These are phyloP conservation scores for Hippocampus guttulatus DNA, from an alignment of 2,113 vertebrate genomes.

Conservation along the genomic window DNA sequence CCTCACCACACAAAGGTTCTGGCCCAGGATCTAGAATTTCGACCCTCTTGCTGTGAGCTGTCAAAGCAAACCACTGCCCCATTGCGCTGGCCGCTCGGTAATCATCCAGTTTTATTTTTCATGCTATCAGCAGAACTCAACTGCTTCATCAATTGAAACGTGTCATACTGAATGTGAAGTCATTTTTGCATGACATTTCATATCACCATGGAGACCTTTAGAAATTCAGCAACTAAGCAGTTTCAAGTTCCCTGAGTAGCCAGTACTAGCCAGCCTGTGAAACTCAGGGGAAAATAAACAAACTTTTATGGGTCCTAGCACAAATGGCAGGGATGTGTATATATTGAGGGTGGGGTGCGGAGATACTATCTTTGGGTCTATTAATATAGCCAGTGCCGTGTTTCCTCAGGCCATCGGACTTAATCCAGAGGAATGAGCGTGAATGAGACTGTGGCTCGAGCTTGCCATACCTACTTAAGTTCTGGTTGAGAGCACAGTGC, in stretches of 20 bases:
- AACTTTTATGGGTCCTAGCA: conserved; percentile 39
- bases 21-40: neutral
- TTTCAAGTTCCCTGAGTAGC: conserved; percentile 1
- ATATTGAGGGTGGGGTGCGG: conserved; percentile 33
- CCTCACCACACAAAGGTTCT: neutral
- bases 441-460: conserved; percentile 59
- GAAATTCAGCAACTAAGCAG: conserved; percentile 1
- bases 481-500: conserved; percentile 72
- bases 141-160: conserved; percentile 11
- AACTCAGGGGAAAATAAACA: conserved; percentile 38
- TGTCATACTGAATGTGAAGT: conserved; percentile 12
- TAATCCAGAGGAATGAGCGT: conserved; percentile 66
- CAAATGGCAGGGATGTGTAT: conserved; percentile 28
- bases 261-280: conserved; percentile 7
- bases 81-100: neutral
- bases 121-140: conserved; percentile 4
- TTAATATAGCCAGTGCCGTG: conserved; percentile 53
- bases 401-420: conserved; percentile 40
- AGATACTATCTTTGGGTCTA: conserved; percentile 56
- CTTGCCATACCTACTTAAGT: conserved; percentile 70
- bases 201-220: neutral
- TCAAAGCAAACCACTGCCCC: neutral
- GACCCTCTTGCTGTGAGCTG: neutral
- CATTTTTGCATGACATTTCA: conserved; percentile 4
- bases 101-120: conserved; percentile 1